phyloP scores from a whole-genome alignment of 2,797 vertebrate genomes.

The Heliangelus exortis region DNA sequence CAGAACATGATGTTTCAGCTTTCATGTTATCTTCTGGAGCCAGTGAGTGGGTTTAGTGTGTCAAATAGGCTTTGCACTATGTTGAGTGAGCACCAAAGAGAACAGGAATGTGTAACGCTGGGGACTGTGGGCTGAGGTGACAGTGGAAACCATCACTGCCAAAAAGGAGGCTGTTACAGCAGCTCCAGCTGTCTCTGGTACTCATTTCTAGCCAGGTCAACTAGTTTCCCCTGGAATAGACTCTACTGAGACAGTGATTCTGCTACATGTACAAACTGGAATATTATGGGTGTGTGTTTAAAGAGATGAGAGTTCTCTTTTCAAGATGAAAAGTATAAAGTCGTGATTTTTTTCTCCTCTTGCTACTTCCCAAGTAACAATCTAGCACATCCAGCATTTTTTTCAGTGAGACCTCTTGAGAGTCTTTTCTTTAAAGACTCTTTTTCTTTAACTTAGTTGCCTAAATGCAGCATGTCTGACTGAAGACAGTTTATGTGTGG shows the following conservation, averaged over 20 bases:
- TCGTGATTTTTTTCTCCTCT: background rate
- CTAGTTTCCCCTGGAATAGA: background rate
- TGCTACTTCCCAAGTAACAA: background rate
- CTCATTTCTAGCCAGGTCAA: background rate
- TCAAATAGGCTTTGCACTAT: background rate
- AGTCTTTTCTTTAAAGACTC: background rate
- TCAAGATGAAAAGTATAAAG: background rate
- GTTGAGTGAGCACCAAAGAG: background rate
- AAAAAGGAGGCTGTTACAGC: background rate
- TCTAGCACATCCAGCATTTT: background rate
- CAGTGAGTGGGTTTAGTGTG: background rate
- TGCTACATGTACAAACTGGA: background rate
- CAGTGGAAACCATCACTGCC: background rate
- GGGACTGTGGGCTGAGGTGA: background rate
- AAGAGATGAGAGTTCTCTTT: background rate
- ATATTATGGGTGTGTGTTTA: background rate
- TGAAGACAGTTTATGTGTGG: background rate
- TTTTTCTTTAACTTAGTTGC: background rate
- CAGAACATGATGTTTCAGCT: background rate
- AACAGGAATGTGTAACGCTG: accelerated
- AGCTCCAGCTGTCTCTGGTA: background rate
- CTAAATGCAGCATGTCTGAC: background rate
- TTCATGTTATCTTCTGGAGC: background rate
- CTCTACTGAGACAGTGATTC: background rate
- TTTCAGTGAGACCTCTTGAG: background rate